Evolutionary conservation across 1,140 invertebrate genomes (phyloP), one percentile per base, ranked within the genome.

Genomic region (Drosophila yakuba): DNA sequence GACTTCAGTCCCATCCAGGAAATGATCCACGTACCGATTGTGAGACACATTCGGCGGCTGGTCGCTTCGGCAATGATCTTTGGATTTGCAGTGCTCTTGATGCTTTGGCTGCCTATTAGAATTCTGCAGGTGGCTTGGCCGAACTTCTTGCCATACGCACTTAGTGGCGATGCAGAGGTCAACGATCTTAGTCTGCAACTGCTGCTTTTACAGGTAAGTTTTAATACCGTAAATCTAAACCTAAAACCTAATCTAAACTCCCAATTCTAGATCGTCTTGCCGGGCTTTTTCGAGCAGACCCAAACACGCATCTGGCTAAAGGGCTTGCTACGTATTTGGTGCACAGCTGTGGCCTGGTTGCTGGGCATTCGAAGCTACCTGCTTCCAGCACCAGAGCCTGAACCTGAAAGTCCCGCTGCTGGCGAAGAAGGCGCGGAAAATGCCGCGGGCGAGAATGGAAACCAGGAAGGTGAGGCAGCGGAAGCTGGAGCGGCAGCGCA

Each of bases 1-100:
- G 99, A 99, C 88, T 99, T 99, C 89, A 99, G 98, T 93, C 99
- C 99, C 12, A 98, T 98, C 73, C 98, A 99, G 93, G 95, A 99
- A 95, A 99, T 99, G 98, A 99, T 99, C 67, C 98, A 99, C 92
- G 94, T 99, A 35, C 97, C 98, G 7, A 97, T 99, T 47, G 93
- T 98, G 51, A 95, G 96, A 60, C 99, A 99, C 91, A 95, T 98
- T 4, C 94, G 98, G 35, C 94, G 98, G 58, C 94, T 99, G 45
- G 94, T 99, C 4, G 96, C 97, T 1, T 99, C 98, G 0, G 96
- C 98, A 39, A 96, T 99, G 74, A 97, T 99, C 68, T 99, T 99
- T 93, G 98, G 98, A 14, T 98, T 97, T 5, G 97, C 96, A 3
- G 98, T 99, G 15, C 93, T 99, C 1, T 94, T 99, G 1, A 98